Base-by-base conservation (phyloP, 2,888 invertebrate species). In the Drosophila ezoana region DNA sequence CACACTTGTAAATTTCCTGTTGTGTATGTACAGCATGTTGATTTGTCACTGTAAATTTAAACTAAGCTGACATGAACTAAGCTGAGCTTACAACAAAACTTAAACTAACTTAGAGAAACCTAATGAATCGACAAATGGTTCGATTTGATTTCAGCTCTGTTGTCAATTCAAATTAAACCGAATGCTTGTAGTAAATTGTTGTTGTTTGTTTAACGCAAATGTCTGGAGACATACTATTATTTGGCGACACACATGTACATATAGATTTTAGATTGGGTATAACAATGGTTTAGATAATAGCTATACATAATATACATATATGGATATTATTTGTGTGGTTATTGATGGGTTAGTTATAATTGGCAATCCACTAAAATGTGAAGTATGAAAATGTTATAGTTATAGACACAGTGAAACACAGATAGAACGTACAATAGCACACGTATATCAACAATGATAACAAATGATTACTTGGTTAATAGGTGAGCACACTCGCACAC, bases 381-480 rank as follows among this genome's bases (percentile, higher is more conserved):
- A 75, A 64, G 59, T 60, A 84, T 66, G 65, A 67, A 69, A 59
- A 73, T 59, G 44, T 53, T 35, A 65, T 74, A 60, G 28, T 20
- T 72, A 72, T 62, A 73, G 63, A 72, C 62, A 84, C 68, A 72
- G 67, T 73, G 54, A 64, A 70, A 70, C 59, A 80, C 52, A 79
- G 71, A 62, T 71, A 71, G 54, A 80, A 80, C 65, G 47, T 48
- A 65, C 65, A 77, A 67, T 62, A 60, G 81, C 76, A 79, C 79
- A 81, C 81, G 70, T 67, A 81, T 56, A 72, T 54, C 41, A 63
- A 67, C 62, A 78, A 70, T 51, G 65, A 77, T 60, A 85, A 79
- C 85, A 83, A 79, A 71, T 79, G 79, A 85, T 84, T 85, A 77
- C 71, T 79, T 79, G 71, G 64, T 45, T 78, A 71, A 81, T 76